Conservation (phyloP, 2,797 vertebrate species). For the Chromobotia macracanthus region DNA sequence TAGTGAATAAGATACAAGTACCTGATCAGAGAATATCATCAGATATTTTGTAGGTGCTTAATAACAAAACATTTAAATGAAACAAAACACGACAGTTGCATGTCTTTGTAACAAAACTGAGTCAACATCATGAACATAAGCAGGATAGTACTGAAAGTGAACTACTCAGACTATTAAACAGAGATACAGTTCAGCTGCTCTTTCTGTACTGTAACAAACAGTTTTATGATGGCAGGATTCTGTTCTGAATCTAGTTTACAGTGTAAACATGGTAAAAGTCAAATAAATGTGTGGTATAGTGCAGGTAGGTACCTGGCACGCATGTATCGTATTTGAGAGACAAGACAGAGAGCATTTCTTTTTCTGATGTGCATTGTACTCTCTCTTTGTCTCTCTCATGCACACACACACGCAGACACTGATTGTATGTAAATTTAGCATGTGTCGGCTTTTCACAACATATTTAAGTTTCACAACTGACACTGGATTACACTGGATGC, state of each 20-base stretch:
- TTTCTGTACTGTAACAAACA: slow-evolving; percentile 20
- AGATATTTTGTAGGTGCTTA: not conserved
- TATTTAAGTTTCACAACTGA: too few species aligned
- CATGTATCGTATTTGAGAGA: not conserved
- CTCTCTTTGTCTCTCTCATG: too few species aligned
- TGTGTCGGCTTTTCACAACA: too few species aligned
- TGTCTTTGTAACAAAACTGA: not conserved
- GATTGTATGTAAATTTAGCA: too few species aligned
- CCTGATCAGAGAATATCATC: too few species aligned
- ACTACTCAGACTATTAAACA: slow-evolving; percentile 28
- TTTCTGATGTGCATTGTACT: too few species aligned
- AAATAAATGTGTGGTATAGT: slow-evolving; percentile 50
- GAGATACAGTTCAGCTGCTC: slow-evolving; percentile 14
- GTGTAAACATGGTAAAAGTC: slow-evolving; percentile 1
- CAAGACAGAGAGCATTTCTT: not conserved
- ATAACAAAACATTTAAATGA: too few species aligned
- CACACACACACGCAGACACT: too few species aligned
- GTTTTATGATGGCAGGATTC: slow-evolving; percentile 23
- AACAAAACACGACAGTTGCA: too few species aligned
- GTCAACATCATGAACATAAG: slow-evolving; percentile 3
- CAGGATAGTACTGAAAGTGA: slow-evolving; percentile 33
- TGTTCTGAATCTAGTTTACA: slow-evolving; percentile 34
- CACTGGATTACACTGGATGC: too few species aligned
- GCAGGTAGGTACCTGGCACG: slow-evolving; percentile 32
- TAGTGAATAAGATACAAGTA: too few species aligned